A percentile compares a stretch with the other conserved stretches of the same genome.
Conservation (phyloP, 2,888 invertebrate species). For the Oeneis ivallda region DNA sequence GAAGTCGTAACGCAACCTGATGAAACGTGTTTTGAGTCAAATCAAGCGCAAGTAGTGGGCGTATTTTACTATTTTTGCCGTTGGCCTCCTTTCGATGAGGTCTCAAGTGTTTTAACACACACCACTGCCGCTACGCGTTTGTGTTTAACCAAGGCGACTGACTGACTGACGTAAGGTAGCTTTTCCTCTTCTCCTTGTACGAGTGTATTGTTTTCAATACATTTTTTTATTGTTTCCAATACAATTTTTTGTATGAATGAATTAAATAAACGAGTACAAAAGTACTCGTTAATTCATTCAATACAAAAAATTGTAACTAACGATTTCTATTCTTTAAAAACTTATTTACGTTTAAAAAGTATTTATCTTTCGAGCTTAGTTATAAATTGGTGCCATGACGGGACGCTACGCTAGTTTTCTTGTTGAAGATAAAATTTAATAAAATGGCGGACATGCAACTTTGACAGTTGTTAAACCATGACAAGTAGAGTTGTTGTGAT, state of each 20-base stretch:
- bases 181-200: too few species aligned
- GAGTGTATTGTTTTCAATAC: too few species aligned
- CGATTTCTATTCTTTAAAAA: not conserved
- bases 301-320: not conserved
- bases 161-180: too few species aligned
- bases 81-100: too few species aligned
- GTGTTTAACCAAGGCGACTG: not conserved
- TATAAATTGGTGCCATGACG: slow-evolving; percentile 4
- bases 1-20: not conserved
- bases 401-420: slow-evolving; percentile 39
- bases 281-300: not conserved
- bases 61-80: too few species aligned
- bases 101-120: too few species aligned
- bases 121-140: too few species aligned
- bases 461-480: slow-evolving; percentile 43
- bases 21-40: not conserved
- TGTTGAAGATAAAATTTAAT: slow-evolving; percentile 39
- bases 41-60: too few species aligned
- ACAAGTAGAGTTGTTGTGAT: slow-evolving; percentile 40
- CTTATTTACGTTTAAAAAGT: slow-evolving; percentile 17
- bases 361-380: slow-evolving; percentile 25
- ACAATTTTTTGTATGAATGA: too few species aligned
- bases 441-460: slow-evolving; percentile 37
- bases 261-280: too few species aligned
- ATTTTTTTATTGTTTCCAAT: too few species aligned